These are phyloP conservation scores for Caenorhabditis sp. DNA, from an alignment of 2,888 invertebrate species.

Conservation along the genomic window DNA sequence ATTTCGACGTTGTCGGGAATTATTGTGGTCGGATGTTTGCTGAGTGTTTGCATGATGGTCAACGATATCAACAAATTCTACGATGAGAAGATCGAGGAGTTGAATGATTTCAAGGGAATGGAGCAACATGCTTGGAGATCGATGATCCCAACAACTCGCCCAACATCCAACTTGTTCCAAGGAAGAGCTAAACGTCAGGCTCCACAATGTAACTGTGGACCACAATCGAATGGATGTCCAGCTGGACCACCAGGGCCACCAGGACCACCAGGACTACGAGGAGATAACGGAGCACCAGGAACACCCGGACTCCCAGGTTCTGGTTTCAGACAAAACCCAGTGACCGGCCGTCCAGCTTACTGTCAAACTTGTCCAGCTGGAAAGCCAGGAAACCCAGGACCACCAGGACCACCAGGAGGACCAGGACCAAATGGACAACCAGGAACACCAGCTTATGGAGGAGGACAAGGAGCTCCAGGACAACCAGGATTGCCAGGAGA, in stretches of 20 bases:
- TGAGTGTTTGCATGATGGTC: slow-evolving; percentile 44
- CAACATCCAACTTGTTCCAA: slow-evolving; percentile 26
- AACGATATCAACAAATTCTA: slow-evolving; percentile 54
- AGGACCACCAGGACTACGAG: slow-evolving; percentile 46
- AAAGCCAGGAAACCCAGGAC: slow-evolving; percentile 30
- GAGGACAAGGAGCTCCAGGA: slow-evolving; percentile 30
- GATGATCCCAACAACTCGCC: slow-evolving; percentile 38
- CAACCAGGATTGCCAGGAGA: slow-evolving; percentile 34
- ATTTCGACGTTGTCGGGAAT: slow-evolving; percentile 39
- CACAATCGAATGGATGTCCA: slow-evolving; percentile 46
- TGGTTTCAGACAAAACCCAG: slow-evolving; percentile 34
- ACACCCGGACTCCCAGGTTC: slow-evolving; percentile 36
- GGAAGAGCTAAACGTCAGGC: slow-evolving; percentile 48
- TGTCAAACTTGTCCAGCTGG: slow-evolving; percentile 47
- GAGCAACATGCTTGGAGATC: slow-evolving; percentile 43
- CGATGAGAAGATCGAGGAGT: slow-evolving; percentile 44
- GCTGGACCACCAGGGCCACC: slow-evolving; percentile 54
- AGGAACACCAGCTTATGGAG: slow-evolving; percentile 28
- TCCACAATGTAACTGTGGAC: slow-evolving; percentile 47
- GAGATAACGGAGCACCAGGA: slow-evolving; percentile 41
- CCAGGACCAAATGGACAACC: slow-evolving; percentile 28
- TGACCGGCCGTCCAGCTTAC: slow-evolving; percentile 32
- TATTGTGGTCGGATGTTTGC: slow-evolving; percentile 39
- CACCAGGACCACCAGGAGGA: slow-evolving; percentile 32
- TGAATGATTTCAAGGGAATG: slow-evolving; percentile 41